Evolutionary conservation across 2,113 vertebrate genomes (phyloP), one percentile per base, ranked within the genome.

Genomic region (Baryphthengus martii): DNA sequence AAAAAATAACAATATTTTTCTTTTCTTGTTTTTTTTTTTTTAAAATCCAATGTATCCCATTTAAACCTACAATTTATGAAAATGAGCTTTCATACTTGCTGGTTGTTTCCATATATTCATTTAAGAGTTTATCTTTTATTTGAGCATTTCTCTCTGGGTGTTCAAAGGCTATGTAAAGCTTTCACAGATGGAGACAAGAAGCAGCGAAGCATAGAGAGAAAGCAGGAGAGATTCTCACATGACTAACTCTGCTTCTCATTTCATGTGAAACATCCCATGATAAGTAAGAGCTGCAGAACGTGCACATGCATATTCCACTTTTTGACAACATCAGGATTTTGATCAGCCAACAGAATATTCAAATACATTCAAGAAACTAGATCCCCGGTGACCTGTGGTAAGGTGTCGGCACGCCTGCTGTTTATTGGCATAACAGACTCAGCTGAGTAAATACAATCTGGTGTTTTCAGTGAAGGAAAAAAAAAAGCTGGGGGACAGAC

Each of bases 231-330:
- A 67, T 95, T 96, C 82, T 96, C 96, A 96, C 93, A 93, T 90
- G 85, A 61, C 89, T 95, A 59, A 87, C 80, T 89, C 91, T 77
- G 88, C 95, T 92, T 96, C 76, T 96, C 94, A 93, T 81, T 90
- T 72, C 88, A 66, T 26, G 80, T 84, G 94, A 92, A 96, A 88
- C 52, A 85, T 70, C 90, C 85, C 77, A 94, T 45, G 89, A 83
- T 95, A 94, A 85, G 75, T 33, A 68, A 77, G 89, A 92, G 85
- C 55, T 93, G 70, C 77, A 66, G 61, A 85, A 95, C 1, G 16
- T 59, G 80, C 67, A 63, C 91, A 71, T 66, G 80, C 73, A 87
- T 75, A 97, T 95, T 96, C 94, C 53, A 52, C 82, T 81, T 89
- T 89, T 42, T 92, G 96, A 97, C 94, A 97, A 85, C 73, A 89